Percentiles rank a stretch among this genome's conserved stretches.
Evolutionary conservation across 2,113 vertebrate genomes (phyloP).

Genomic region (Hippolais icterina): DNA sequence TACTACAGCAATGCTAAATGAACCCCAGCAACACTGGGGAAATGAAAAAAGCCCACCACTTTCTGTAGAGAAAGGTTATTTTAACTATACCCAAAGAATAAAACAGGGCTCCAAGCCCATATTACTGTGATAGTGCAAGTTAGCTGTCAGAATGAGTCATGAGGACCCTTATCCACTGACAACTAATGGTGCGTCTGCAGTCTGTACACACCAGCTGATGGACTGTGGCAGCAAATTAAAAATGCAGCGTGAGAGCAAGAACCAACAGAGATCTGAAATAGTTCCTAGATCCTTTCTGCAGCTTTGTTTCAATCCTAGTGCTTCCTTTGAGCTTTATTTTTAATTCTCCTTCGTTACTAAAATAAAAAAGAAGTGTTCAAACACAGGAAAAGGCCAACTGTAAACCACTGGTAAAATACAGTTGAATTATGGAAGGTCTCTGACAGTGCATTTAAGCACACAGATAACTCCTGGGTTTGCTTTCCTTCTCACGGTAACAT

Average conservation of each 20-base stretch:
- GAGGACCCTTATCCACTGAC: slow-evolving; percentile 66
- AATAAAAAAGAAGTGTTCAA: neutral
- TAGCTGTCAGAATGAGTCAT: slow-evolving; percentile 74
- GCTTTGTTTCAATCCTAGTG: neutral
- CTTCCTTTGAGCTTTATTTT: neutral
- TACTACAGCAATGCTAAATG: neutral
- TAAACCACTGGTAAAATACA: neutral
- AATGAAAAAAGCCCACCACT: neutral
- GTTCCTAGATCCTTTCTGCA: neutral
- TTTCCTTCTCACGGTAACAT: neutral
- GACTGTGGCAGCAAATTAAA: slow-evolving; percentile 82
- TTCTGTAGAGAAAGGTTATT: slow-evolving; percentile 8
- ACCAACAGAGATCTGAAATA: slow-evolving; percentile 62
- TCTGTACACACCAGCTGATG: slow-evolving; percentile 69
- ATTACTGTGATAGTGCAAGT: slow-evolving; percentile 51
- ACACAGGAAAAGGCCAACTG: neutral
- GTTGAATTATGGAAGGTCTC: neutral
- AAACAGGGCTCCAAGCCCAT: slow-evolving; percentile 13
- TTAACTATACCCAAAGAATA: slow-evolving; percentile 37
- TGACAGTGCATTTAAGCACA: neutral
- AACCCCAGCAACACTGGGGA: neutral
- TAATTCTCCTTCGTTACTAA: neutral
- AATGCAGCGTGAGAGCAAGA: slow-evolving; percentile 72
- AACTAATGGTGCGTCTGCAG: slow-evolving; percentile 53
- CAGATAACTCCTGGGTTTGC: neutral